These are phyloP conservation scores for Barbus barbus DNA, from an alignment of 2,113 vertebrate genomes.

Conservation along the genomic window DNA sequence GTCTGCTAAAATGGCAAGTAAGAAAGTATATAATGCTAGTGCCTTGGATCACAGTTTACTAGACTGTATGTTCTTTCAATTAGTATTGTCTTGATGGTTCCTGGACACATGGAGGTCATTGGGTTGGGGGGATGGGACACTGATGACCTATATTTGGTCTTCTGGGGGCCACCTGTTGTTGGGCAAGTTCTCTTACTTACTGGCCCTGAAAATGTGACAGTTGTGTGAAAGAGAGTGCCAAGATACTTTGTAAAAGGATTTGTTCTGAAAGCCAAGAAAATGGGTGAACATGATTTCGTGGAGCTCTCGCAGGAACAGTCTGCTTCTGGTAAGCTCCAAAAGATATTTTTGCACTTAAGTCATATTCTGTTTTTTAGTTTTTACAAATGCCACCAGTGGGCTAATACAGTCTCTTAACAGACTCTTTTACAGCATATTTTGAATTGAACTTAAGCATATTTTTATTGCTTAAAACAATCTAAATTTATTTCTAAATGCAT, in stretches of 20 bases:
- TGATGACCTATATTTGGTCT: conserved; percentile 46
- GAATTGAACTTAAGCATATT: not conserved
- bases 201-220: not conserved
- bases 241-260: not conserved
- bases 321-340: conserved; percentile 36
- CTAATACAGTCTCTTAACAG: too few species aligned
- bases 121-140: conserved; percentile 24
- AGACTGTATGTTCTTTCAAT: not conserved
- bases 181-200: conserved; percentile 2
- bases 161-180: conserved; percentile 49
- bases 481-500: not conserved
- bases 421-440: too few species aligned
- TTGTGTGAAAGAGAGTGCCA: not conserved
- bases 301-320: too few species aligned
- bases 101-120: conserved; percentile 13
- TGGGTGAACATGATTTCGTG: conserved; percentile 23
- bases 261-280: not conserved
- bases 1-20: not conserved
- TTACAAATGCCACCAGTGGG: too few species aligned
- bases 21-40: not conserved
- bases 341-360: not conserved
- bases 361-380: not conserved
- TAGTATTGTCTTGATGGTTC: not conserved
- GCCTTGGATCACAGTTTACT: not conserved
- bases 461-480: not conserved